A percentile compares a stretch with the other conserved stretches of the same genome.
These are phyloP conservation scores for Phalacrocorax carbo DNA, from an alignment of 2,113 vertebrate species.

Conservation along the genomic window DNA sequence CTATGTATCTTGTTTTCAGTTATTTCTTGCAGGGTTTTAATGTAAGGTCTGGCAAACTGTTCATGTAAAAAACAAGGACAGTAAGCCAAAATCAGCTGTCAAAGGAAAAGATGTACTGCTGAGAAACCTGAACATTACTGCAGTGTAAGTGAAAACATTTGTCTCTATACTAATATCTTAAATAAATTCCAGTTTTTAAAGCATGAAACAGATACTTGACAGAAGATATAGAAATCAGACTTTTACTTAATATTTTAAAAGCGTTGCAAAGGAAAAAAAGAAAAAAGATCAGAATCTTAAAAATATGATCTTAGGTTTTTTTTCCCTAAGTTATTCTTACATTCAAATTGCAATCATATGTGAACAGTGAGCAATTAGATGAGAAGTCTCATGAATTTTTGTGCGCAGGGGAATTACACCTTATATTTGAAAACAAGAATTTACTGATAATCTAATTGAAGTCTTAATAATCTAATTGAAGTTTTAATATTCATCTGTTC, in stretches of 20 bases:
- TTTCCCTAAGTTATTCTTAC: accelerated
- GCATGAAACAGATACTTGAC: background rate
- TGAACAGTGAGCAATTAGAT: background rate
- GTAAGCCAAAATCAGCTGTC: background rate
- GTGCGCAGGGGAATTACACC: background rate
- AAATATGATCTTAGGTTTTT: background rate
- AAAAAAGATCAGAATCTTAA: background rate
- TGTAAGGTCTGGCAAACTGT: background rate
- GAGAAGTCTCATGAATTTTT: background rate
- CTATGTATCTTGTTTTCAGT: background rate
- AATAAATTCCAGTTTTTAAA: background rate
- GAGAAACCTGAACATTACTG: background rate
- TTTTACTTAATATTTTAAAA: background rate
- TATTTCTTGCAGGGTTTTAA: background rate
- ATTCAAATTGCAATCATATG: background rate
- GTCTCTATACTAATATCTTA: background rate
- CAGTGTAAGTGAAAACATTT: background rate
- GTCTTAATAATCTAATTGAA: background rate
- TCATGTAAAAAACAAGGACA: background rate
- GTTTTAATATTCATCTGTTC: background rate
- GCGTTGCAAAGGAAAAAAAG: background rate
- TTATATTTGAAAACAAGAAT: background rate
- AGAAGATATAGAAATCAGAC: background rate
- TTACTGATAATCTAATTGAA: background rate
- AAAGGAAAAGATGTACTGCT: background rate